Conservation (phyloP, 2,113 vertebrate genomes). For the Menidia beryllina region DNA sequence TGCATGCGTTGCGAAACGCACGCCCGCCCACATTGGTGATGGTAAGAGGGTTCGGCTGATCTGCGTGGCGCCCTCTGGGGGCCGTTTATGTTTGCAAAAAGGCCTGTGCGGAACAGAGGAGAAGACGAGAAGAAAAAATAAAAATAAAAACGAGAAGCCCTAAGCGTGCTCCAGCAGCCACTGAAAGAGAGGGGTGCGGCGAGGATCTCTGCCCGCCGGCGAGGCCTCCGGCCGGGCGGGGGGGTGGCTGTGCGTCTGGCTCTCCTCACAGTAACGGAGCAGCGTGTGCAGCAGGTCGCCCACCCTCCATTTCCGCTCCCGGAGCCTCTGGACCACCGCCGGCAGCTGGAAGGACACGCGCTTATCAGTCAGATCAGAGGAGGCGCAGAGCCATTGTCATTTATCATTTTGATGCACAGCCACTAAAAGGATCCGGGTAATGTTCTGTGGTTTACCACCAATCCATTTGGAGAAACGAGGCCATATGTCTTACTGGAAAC, state of each 20-base stretch:
- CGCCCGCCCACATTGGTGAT: constrained; percentile 33
- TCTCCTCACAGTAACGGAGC: constrained; percentile 88
- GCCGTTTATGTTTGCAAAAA: constrained; percentile 46
- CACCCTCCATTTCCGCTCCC: constrained; percentile 88
- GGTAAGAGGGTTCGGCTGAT: constrained; percentile 25
- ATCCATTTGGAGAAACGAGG: too few species aligned
- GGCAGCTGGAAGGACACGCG: constrained; percentile 83
- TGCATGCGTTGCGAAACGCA: constrained; percentile 52
- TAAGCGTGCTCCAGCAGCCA: constrained; percentile 93
- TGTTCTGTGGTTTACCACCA: too few species aligned
- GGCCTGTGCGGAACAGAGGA: constrained; percentile 45
- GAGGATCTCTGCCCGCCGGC: constrained; percentile 42
- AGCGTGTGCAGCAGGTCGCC: constrained; percentile 92
- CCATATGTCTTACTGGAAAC: too few species aligned
- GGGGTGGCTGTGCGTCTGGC: constrained; percentile 59
- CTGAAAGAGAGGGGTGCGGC: constrained; percentile 83
- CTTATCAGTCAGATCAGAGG: neutral
- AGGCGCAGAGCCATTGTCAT: neutral
- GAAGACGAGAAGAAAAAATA: neutral
- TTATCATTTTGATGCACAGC: neutral
- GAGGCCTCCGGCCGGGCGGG: constrained; percentile 63
- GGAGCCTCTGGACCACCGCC: constrained; percentile 81
- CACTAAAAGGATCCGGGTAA: neutral
- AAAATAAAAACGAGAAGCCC: too few species aligned
- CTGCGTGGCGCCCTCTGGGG: constrained; percentile 53